These are phyloP conservation scores for Hoplodrina ambigua DNA, from an alignment of 2,888 invertebrate species.

Conservation along the genomic window DNA sequence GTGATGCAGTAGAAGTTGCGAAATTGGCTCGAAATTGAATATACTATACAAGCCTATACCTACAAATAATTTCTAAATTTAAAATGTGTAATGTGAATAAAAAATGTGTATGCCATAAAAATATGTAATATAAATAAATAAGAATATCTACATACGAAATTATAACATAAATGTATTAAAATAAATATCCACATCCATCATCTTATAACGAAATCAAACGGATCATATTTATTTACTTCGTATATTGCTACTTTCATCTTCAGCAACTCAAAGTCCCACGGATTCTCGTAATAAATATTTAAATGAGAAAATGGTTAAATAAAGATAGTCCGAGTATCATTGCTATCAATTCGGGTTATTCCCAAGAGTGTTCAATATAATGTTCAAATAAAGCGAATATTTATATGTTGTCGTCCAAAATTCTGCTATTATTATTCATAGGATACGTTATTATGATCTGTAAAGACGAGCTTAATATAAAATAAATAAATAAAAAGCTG, in stretches of 20 bases:
- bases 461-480: not conserved
- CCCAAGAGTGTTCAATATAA: constrained; percentile 34
- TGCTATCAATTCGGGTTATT: constrained; percentile 30
- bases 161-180: constrained; percentile 16
- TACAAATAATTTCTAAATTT: not conserved
- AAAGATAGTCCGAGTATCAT: constrained; percentile 32
- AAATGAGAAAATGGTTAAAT: constrained; percentile 48
- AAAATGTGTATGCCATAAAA: not conserved
- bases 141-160: constrained; percentile 1
- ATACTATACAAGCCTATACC: not conserved
- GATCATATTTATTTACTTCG: constrained; percentile 29
- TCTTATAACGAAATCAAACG: constrained; percentile 31
- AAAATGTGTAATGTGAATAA: too few species aligned
- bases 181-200: constrained; percentile 36
- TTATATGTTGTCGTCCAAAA: constrained; percentile 27
- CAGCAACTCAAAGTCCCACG: constrained; percentile 14
- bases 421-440: constrained; percentile 25
- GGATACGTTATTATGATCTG: constrained; percentile 24
- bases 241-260: constrained; percentile 43
- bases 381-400: constrained; percentile 20
- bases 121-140: constrained; percentile 4
- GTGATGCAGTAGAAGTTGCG: too few species aligned
- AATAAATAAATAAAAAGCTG: not conserved
- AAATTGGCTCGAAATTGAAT: not conserved
- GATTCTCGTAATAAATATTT: constrained; percentile 47